Evolutionary conservation across 92 coral and sea anemone species (phyloP).

Genomic region (Chrysogorgia sp.): DNA sequence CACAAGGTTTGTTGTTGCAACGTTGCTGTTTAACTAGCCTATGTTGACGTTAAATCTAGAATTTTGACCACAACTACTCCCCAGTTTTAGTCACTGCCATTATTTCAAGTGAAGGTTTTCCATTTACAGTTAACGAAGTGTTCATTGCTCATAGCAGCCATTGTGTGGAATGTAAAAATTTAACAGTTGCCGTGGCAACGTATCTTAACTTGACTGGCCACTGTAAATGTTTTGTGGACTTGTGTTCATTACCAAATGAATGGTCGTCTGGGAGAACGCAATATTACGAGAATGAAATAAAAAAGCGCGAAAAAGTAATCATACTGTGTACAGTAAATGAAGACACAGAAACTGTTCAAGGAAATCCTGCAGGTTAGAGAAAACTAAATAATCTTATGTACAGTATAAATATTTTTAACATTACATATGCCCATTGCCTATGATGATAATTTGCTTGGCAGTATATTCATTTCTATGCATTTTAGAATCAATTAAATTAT

Average conservation of each 20-base stretch:
- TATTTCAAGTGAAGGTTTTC: background rate
- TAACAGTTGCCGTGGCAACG: constrained; percentile 17
- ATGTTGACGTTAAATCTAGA: no score
- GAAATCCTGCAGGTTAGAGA: constrained; percentile 6
- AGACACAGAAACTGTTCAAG: constrained; percentile 1
- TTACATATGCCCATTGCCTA: no score
- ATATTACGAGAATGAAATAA: constrained; percentile 31
- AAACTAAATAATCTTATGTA: no score
- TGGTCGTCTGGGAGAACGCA: constrained; percentile 28
- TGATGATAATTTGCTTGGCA: no score
- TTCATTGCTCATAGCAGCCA: constrained; percentile 36
- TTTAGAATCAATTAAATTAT: no score
- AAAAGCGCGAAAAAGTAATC: constrained; percentile 21
- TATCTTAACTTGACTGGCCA: constrained; percentile 40
- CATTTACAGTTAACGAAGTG: constrained; percentile 18
- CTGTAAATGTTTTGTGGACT: constrained; percentile 31
- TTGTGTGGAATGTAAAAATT: constrained; percentile 24
- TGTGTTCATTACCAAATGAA: constrained; percentile 39
- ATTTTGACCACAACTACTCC: no score
- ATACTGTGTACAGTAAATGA: constrained; percentile 14
- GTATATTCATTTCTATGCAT: no score
- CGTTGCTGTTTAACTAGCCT: no score
- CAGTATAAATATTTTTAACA: no score
- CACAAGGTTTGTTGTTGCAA: no score
- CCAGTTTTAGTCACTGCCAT: no score